These are phyloP conservation scores for Cryptus viduatorius DNA, from an alignment of 2,888 invertebrate species.

Conservation along the genomic window DNA sequence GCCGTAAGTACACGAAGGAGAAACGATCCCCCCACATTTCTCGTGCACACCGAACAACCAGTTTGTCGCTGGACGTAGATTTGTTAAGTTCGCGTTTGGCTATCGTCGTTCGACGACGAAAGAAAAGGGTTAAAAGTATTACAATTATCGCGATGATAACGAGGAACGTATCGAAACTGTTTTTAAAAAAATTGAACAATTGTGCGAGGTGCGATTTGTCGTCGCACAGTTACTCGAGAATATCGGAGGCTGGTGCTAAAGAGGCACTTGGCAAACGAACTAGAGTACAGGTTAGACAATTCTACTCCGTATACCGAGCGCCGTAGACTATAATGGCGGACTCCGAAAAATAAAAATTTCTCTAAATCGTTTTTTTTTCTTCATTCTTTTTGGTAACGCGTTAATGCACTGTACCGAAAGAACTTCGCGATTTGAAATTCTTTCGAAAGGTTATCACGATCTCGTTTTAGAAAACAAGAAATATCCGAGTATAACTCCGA, in stretches of 20 bases:
- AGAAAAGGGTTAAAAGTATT: conserved; percentile 1
- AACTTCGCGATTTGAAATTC: background rate
- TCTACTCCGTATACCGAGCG: conserved; percentile 29
- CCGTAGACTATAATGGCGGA: conserved; percentile 55
- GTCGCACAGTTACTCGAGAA: conserved; percentile 75
- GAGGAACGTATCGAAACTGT: conserved; percentile 65
- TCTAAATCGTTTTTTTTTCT: background rate
- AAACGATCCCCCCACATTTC: background rate
- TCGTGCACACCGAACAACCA: background rate
- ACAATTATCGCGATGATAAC: conserved; percentile 67
- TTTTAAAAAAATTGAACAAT: conserved; percentile 54
- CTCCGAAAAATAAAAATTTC: background rate
- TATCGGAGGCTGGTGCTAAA: conserved; percentile 74
- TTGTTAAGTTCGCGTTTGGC: background rate
- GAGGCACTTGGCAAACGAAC: conserved; percentile 76
- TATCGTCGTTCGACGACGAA: too few relatives aligned
- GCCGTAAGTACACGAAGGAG: background rate
- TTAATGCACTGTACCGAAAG: background rate
- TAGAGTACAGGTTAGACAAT: conserved; percentile 81
- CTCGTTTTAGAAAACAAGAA: background rate
- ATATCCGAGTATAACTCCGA: conserved; percentile 11
- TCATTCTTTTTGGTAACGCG: background rate
- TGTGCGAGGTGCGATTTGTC: conserved; percentile 61
- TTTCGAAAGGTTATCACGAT: background rate
- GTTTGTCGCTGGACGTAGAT: conserved; percentile 4